phyloP scores from a whole-genome alignment of 2,888 invertebrate genomes.

The Philereme transversata region DNA sequence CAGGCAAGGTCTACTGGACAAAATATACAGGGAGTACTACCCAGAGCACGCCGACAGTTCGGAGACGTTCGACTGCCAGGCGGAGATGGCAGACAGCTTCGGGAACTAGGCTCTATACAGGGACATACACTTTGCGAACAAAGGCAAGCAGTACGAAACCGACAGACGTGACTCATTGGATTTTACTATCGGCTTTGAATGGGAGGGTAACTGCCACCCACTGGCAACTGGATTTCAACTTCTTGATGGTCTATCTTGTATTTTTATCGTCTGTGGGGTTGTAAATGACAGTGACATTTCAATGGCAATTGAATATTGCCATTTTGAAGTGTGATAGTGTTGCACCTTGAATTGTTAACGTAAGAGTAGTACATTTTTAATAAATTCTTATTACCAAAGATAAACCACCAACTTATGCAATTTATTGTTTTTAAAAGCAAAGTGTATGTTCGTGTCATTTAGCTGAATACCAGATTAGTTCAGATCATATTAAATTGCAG shows the following conservation, averaged over 20 bases:
- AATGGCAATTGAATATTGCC: slow-evolving; percentile 4
- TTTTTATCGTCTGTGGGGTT: not conserved
- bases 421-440: slow-evolving; percentile 17
- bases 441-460: slow-evolving; percentile 55
- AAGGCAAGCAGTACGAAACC: slow-evolving; percentile 2
- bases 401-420: slow-evolving; percentile 23
- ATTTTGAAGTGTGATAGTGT: slow-evolving; percentile 5
- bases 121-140: slow-evolving; percentile 27
- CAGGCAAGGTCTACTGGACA: slow-evolving; percentile 91
- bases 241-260: not conserved
- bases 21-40: slow-evolving; percentile 91
- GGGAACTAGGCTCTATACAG: slow-evolving; percentile 56
- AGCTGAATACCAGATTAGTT: slow-evolving; percentile 57
- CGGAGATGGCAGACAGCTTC: slow-evolving; percentile 67
- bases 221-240: not conserved
- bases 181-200: not conserved
- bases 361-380: slow-evolving; percentile 11
- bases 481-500: slow-evolving; percentile 54
- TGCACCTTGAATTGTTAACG: slow-evolving; percentile 2
- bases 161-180: not conserved
- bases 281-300: not conserved
- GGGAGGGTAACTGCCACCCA: not conserved
- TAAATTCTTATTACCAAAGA: slow-evolving; percentile 31
- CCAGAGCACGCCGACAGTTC: slow-evolving; percentile 89
- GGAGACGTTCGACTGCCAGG: slow-evolving; percentile 76